These are phyloP conservation scores for Pavo muticus DNA, from an alignment of 2,113 vertebrate species.

Conservation along the genomic window DNA sequence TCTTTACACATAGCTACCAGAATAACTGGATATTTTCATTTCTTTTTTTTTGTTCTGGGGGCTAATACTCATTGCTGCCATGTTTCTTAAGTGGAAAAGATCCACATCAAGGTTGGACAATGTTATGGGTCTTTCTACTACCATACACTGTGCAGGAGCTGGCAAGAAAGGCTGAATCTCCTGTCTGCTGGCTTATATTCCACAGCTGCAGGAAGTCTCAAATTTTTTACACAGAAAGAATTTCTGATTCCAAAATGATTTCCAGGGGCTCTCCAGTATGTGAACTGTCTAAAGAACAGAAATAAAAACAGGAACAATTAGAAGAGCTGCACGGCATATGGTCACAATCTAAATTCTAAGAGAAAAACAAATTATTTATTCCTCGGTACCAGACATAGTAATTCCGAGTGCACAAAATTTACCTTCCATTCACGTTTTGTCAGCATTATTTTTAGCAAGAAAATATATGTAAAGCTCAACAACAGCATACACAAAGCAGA, in stretches of 20 bases:
- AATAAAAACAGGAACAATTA: conserved; percentile 40
- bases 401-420: background rate
- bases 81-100: background rate
- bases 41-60: background rate
- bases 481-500: background rate
- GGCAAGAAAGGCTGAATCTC: conserved; percentile 12
- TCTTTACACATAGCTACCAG: background rate
- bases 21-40: background rate
- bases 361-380: background rate
- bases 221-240: conserved; percentile 59
- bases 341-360: background rate
- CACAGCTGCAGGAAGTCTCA: conserved; percentile 63
- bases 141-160: conserved; percentile 41
- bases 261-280: conserved; percentile 73
- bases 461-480: background rate
- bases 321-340: background rate
- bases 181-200: conserved; percentile 44
- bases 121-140: background rate
- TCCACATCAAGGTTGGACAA: background rate
- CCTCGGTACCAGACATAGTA: background rate
- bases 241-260: conserved; percentile 66
- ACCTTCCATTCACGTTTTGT: background rate
- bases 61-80: background rate
- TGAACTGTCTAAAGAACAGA: conserved; percentile 41
- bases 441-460: background rate